Conservation (phyloP, 2,888 invertebrate genomes). For the Onchidella celtica region DNA sequence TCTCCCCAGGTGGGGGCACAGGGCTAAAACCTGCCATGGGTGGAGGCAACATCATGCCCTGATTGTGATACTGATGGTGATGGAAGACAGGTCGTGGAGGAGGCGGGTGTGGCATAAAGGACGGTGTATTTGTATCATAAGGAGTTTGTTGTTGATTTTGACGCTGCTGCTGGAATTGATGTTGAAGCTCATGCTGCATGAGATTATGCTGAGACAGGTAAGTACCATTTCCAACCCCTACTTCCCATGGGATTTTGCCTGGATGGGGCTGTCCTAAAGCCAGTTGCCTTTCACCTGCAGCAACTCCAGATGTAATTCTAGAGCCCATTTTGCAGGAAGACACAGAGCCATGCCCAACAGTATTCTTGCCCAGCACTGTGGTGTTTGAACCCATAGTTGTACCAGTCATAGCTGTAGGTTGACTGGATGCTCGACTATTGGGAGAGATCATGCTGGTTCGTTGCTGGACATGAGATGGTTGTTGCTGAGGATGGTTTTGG, state of each 20-base stretch:
- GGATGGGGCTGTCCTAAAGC: not conserved
- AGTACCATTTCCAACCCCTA: conserved; percentile 34
- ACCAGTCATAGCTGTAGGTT: not conserved
- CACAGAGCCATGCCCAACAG: conserved; percentile 6
- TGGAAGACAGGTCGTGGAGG: conserved; percentile 31
- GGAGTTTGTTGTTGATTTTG: conserved; percentile 36
- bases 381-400: not conserved
- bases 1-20: conserved; percentile 45
- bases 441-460: conserved; percentile 1
- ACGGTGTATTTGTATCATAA: conserved; percentile 17
- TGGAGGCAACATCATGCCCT: conserved; percentile 33
- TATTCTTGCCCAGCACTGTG: conserved; percentile 2
- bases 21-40: conserved; percentile 47
- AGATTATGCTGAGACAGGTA: conserved; percentile 50
- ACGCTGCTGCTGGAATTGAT: conserved; percentile 52
- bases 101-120: conserved; percentile 37
- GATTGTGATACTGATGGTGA: conserved; percentile 37
- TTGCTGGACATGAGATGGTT: conserved; percentile 23
- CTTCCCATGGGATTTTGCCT: conserved; percentile 34
- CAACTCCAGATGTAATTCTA: not conserved
- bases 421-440: not conserved
- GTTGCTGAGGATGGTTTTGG: conserved; percentile 34
- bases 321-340: not conserved
- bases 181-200: conserved; percentile 46
- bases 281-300: not conserved